A percentile compares a stretch with the other conserved stretches of the same genome.
These are phyloP conservation scores for Cyclophora punctaria DNA, from an alignment of 2,888 invertebrate species.

Conservation along the genomic window DNA sequence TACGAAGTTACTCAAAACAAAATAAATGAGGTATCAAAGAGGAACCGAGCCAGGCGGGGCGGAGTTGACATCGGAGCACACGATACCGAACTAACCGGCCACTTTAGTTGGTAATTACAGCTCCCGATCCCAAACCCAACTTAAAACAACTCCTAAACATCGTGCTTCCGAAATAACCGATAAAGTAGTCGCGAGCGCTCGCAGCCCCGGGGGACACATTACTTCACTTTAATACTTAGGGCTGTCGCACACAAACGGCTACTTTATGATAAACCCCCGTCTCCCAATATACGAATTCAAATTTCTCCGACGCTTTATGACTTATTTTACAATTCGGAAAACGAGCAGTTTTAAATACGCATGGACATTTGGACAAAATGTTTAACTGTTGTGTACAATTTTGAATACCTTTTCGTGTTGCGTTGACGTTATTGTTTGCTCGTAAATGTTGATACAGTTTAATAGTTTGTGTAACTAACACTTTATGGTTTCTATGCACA, in stretches of 20 bases:
- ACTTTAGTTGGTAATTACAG: constrained; percentile 18
- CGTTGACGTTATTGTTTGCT: background rate
- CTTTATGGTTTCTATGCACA: no score
- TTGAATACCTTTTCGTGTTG: no score
- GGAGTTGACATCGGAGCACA: background rate
- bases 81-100: constrained; percentile 3
- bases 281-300: constrained; percentile 12
- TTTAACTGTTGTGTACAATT: no score
- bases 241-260: constrained; percentile 26
- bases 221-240: constrained; percentile 38
- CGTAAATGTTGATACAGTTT: background rate
- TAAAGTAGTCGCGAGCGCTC: constrained; percentile 38
- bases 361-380: no score
- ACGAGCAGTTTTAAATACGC: no score
- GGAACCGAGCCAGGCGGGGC: no score
- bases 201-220: constrained; percentile 42
- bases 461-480: no score
- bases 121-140: constrained; percentile 14
- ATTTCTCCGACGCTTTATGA: constrained; percentile 7
- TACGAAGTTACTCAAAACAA: no score
- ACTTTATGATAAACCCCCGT: constrained; percentile 25
- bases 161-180: constrained; percentile 29
- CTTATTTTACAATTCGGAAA: background rate
- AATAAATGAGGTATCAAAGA: no score
- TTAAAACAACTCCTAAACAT: constrained; percentile 26